These are phyloP conservation scores for Columba janthina DNA, from an alignment of 2,113 vertebrate genomes.

Conservation along the genomic window DNA sequence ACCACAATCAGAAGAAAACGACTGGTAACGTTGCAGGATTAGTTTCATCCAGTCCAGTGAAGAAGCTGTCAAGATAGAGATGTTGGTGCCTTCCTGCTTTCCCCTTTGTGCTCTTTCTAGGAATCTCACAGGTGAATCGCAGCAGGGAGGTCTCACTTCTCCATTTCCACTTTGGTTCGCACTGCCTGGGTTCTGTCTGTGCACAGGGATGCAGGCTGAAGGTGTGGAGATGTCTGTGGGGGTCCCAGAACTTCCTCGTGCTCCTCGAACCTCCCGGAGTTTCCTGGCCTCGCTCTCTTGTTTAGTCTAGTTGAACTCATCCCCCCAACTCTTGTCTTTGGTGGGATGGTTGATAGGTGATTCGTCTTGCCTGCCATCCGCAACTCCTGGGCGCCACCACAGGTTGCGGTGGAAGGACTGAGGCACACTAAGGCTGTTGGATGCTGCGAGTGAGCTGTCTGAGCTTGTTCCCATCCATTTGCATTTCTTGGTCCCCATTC, in stretches of 20 bases:
- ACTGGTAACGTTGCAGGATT: not conserved
- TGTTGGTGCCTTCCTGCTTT: not conserved
- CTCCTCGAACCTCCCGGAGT: not conserved
- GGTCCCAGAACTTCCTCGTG: not conserved
- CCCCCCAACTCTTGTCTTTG: not conserved
- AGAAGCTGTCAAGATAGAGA: constrained; percentile 34
- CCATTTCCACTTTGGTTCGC: not conserved
- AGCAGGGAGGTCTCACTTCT: not conserved
- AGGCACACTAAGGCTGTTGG: not conserved
- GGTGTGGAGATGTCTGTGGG: not conserved
- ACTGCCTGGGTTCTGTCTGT: not conserved
- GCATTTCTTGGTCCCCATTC: not conserved
- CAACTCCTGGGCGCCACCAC: not conserved
- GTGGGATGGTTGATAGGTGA: not conserved
- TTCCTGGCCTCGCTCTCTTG: not conserved
- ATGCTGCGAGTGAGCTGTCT: fast-evolving
- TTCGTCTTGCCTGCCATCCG: not conserved
- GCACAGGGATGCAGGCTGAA: not conserved
- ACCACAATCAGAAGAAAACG: constrained; percentile 46
- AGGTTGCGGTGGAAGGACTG: not conserved
- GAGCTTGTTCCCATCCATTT: not conserved
- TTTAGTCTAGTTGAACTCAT: constrained; percentile 39
- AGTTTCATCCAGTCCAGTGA: constrained; percentile 22
- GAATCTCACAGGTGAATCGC: constrained; percentile 1
- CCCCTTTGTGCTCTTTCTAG: constrained; percentile 29